Evolutionary conservation across 2,113 vertebrate species (phyloP).

Genomic region (Falco punctatus): DNA sequence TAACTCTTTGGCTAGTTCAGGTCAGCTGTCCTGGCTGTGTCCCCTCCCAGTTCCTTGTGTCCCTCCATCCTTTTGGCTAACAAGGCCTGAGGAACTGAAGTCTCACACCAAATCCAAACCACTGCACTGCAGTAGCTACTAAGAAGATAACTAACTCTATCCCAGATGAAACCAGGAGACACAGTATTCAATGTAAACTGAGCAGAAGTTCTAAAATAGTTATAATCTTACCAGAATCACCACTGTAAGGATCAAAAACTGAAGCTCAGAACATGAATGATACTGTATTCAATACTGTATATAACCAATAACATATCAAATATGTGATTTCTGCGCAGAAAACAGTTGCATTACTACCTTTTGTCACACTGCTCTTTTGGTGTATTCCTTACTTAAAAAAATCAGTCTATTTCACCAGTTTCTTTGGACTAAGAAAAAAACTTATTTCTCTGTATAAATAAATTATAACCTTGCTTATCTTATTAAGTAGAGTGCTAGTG

Average conservation of each 20-base stretch:
- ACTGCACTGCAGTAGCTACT: too few relatives aligned
- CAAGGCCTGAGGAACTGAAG: too few relatives aligned
- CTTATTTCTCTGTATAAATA: not conserved
- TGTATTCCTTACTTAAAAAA: not conserved
- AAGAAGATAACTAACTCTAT: too few relatives aligned
- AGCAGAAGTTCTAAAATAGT: not conserved
- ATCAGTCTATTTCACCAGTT: not conserved
- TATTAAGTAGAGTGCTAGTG: not conserved
- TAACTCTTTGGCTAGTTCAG: too few relatives aligned
- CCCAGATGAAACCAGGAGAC: too few relatives aligned
- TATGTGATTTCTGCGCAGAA: not conserved
- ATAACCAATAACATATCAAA: accelerated
- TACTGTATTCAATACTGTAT: not conserved
- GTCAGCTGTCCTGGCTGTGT: too few relatives aligned
- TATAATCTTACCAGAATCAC: not conserved
- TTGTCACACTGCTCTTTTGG: not conserved
- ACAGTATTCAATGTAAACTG: not conserved
- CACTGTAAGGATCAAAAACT: not conserved
- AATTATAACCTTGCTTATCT: too few relatives aligned
- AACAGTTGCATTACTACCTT: not conserved
- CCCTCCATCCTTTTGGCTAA: too few relatives aligned
- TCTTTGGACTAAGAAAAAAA: not conserved
- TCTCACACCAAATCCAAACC: too few relatives aligned
- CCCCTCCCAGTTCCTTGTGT: too few relatives aligned
- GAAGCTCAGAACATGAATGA: not conserved